Base-by-base conservation (phyloP, 2,113 vertebrate species). In the Channa maculata region DNA sequence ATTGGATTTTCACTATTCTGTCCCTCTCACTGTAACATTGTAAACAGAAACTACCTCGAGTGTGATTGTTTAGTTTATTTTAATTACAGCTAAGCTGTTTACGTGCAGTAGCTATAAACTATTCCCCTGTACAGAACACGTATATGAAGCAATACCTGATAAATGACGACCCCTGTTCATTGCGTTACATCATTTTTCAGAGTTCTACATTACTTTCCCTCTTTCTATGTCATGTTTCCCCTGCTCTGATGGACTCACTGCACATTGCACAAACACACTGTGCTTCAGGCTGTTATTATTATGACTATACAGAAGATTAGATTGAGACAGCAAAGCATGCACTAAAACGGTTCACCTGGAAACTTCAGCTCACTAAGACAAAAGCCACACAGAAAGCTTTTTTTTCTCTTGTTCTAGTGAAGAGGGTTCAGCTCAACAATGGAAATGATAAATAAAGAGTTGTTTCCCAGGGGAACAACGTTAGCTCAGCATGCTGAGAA, bases 231-330 rank as follows among this genome's bases (percentile, higher is more conserved):
- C 39, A 13, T 62, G 69, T 69, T 66, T 46, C 33, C 5, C 5
- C n/a, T 38, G 36, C 57, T 43, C 37, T 59, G 36, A 24, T 24
- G 24, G 24, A 43, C 9, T 63, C 44, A 59, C 50, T 59, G 60
- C 58, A 46, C n/a, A 37, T 38, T 43, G 33, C 3, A 44, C 55
- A 66, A 48, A 77, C 51, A 49, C 49, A 53, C 44, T 8, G 36
- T 4, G 63, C 72, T 69, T 54, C 11, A 67, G 57, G 68, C 69
- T 72, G 39, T 83, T 79, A 12, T 77, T 77, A 63, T 86, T 83
- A 75, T 72, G 58, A 68, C 59, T 71, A 14, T 64, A 6, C 50
- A 57, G 24, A 33, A 51, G 73, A 82, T 80, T 86, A 69, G 55
- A 44, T 45, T 65, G 39, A 60, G 79, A 45, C 54, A 57, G 33